These are phyloP conservation scores for Orthosia gracilis DNA, from an alignment of 2,888 invertebrate species.

Conservation along the genomic window DNA sequence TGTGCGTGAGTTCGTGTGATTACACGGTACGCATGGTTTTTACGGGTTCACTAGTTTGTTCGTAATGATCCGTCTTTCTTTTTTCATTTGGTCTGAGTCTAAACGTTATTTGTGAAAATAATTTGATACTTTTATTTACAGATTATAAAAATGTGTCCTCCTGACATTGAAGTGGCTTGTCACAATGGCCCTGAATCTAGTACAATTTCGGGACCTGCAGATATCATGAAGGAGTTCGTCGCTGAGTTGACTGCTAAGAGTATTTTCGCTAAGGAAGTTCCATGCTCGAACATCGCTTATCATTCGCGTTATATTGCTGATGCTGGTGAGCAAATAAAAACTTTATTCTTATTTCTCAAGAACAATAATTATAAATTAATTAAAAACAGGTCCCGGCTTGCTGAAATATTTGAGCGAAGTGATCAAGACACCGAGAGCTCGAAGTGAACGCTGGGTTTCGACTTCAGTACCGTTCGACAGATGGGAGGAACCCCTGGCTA, in stretches of 20 bases:
- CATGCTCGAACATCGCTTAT: conserved; percentile 96
- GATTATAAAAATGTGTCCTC: conserved; percentile 85
- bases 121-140: conserved; percentile 47
- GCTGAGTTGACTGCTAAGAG: conserved; percentile 79
- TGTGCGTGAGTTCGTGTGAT: no score
- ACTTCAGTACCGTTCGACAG: conserved; percentile 93
- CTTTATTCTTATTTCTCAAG: not conserved
- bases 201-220: conserved; percentile 95
- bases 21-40: no score
- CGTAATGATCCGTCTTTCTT: no score
- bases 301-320: conserved; percentile 96
- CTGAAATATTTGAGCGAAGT: conserved; percentile 91
- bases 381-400: conserved; percentile 81
- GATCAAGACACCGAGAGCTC: conserved; percentile 92
- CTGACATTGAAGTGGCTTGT: conserved; percentile 94
- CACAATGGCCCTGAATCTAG: conserved; percentile 95
- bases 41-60: no score
- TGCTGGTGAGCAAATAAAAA: conserved; percentile 76
- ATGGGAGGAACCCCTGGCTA: conserved; percentile 57
- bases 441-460: conserved; percentile 95
- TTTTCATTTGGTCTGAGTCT: no score
- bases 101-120: not conserved
- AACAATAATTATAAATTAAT: not conserved
- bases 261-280: conserved; percentile 86
- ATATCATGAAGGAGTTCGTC: conserved; percentile 92